Evolutionary conservation across 2,888 invertebrate genomes (phyloP).

Genomic region (Cryptocephalus moraei): DNA sequence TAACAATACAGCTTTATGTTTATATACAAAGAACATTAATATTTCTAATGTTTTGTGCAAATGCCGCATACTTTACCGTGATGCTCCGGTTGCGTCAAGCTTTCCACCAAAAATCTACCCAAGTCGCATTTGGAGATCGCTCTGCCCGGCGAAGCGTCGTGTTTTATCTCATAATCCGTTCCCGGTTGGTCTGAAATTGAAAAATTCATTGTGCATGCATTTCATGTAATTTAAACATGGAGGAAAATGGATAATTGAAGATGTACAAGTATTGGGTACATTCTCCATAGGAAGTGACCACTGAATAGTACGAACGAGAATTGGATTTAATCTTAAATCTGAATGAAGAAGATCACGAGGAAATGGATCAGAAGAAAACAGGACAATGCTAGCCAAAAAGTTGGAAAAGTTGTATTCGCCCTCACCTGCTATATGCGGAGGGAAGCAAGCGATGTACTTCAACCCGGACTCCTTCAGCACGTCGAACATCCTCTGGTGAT

Average conservation of each 20-base stretch:
- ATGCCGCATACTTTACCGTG: constrained; percentile 56
- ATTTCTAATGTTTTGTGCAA: constrained; percentile 34
- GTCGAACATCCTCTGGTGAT: constrained; percentile 69
- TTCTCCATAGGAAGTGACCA: too few relatives aligned
- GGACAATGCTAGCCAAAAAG: too few relatives aligned
- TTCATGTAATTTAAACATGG: too few relatives aligned
- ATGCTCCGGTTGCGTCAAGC: constrained; percentile 58
- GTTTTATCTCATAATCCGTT: constrained; percentile 48
- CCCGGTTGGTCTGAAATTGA: constrained; percentile 52
- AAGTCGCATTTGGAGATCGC: constrained; percentile 67
- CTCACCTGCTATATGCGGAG: constrained; percentile 71
- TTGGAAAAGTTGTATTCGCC: constrained; percentile 7
- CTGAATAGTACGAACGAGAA: too few relatives aligned
- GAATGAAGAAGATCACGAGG: not conserved
- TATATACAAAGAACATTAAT: too few relatives aligned
- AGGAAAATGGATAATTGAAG: too few relatives aligned
- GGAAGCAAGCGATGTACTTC: constrained; percentile 67
- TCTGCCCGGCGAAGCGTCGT: constrained; percentile 51
- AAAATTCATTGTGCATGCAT: too few relatives aligned
- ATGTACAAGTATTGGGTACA: too few relatives aligned
- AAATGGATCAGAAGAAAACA: not conserved
- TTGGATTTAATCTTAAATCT: not conserved
- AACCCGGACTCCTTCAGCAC: constrained; percentile 53
- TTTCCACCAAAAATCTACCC: constrained; percentile 64
- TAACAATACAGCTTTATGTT: too few relatives aligned